Conservation (phyloP, 2,888 invertebrate species). For the Lepeophtheirus nordmannii region DNA sequence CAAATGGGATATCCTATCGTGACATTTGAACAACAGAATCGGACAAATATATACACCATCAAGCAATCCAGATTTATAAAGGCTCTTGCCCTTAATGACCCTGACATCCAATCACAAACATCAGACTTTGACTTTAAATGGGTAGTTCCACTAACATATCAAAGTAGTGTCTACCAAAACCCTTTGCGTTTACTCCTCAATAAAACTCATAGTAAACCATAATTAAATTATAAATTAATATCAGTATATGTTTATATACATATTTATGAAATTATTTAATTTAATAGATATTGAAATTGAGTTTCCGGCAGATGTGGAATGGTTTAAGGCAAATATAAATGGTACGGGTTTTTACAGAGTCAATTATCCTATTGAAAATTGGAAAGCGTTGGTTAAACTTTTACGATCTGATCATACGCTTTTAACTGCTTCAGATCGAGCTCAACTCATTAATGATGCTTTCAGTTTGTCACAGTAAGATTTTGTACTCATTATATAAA, state of each 20-base stretch:
- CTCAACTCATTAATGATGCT: slow-evolving; percentile 62
- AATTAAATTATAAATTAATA: no score
- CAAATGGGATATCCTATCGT: slow-evolving; percentile 69
- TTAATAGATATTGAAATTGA: slow-evolving; percentile 31
- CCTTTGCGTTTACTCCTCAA: slow-evolving; percentile 1
- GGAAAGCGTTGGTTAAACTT: slow-evolving; percentile 49
- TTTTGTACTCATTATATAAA: neutral
- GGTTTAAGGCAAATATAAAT: slow-evolving; percentile 69
- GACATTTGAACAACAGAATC: slow-evolving; percentile 37
- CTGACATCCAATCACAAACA: neutral
- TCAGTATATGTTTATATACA: neutral
- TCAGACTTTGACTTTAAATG: slow-evolving; percentile 3
- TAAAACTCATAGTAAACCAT: slow-evolving; percentile 9
- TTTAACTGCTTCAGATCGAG: slow-evolving; percentile 58
- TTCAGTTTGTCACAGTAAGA: slow-evolving; percentile 53
- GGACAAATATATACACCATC: slow-evolving; percentile 14
- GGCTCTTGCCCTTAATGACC: neutral
- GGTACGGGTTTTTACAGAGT: slow-evolving; percentile 71
- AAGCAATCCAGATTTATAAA: slow-evolving; percentile 13
- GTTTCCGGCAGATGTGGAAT: slow-evolving; percentile 41
- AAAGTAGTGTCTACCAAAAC: neutral
- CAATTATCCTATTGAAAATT: slow-evolving; percentile 49
- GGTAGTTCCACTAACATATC: slow-evolving; percentile 3
- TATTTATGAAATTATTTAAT: neutral
- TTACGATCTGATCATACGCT: slow-evolving; percentile 43